Base-by-base conservation (phyloP, 2,888 invertebrate genomes). In the Macropis europaea region DNA sequence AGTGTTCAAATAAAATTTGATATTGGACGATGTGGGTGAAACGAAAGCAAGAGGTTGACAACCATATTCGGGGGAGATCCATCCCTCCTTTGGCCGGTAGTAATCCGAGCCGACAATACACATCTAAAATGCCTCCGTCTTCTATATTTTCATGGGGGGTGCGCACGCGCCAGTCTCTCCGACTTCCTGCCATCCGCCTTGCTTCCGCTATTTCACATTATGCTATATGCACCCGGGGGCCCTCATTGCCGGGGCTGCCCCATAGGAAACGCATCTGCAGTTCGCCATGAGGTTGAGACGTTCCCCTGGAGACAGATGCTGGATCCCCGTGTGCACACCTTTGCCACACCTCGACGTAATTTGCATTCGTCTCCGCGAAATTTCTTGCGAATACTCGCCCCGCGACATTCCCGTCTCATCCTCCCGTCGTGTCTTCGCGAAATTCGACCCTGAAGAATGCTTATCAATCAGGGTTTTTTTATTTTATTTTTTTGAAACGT, bases 131-230 rank as follows among this genome's bases (percentile, higher is more conserved):
- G 79, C 79, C 80, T 74, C 69, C 70, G 69, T 73, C 77, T 79
- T 63, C 82, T 83, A 82, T 79, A 82, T 84, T 83, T 86, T 79
- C 81, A 79, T 77, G 82, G 82, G 83, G 82, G 73, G 64, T 62
- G 84, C 85, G 87, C 89, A 88, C 89, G 88, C 86, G 88, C 86
- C 88, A 86, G 89, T 88, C 88, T 87, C 88, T 82, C 84, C 86
- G 82, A 88, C 89, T 89, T 88, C 89, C 89, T 88, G 89, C 87
- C 87, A 87, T 88, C 86, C 88, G 87, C 85, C 84, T 86, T 77
- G 79, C 87, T 88, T 88, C 88, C 88, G 88, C 84, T 86, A 86
- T 83, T 87, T 80, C 76, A 82, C 79, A 84, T 84, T 84, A 84
- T 83, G 80, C 71, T 83, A 69, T 79, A 82, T 81, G 77, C 77